Percentiles rank a stretch among this genome's conserved stretches.
phyloP scores from a whole-genome alignment of 2,888 invertebrate genomes.

The Noctuana brunneofusca region DNA sequence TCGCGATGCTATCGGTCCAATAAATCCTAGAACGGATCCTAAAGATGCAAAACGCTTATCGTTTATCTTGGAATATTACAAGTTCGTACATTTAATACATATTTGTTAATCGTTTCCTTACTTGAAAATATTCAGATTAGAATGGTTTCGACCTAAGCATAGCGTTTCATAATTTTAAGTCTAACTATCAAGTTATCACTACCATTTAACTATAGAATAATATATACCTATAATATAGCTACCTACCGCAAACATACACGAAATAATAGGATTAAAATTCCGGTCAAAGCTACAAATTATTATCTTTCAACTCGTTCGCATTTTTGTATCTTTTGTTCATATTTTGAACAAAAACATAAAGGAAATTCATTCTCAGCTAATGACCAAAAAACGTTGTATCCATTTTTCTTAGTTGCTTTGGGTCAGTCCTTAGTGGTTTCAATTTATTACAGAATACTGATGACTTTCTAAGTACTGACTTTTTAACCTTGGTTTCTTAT shows the following conservation, averaged over 20 bases:
- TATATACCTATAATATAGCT: too few relatives aligned
- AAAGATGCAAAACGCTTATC: background rate
- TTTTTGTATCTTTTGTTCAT: background rate
- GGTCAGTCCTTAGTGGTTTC: background rate
- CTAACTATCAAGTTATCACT: too few relatives aligned
- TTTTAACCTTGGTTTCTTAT: background rate
- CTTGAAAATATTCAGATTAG: background rate
- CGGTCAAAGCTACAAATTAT: background rate
- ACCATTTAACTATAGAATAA: too few relatives aligned
- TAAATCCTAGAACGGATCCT: background rate
- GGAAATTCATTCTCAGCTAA: background rate
- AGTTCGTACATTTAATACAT: background rate
- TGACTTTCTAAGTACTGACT: background rate
- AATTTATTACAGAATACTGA: slow-evolving; percentile 4
- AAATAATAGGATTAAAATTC: too few relatives aligned
- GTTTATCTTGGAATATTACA: background rate
- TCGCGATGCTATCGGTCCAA: background rate
- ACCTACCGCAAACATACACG: too few relatives aligned
- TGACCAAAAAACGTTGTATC: background rate
- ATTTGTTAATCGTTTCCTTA: background rate
- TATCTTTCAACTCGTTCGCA: background rate
- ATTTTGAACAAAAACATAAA: background rate
- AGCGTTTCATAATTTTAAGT: too few relatives aligned
- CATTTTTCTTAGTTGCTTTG: background rate
- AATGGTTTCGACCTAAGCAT: too few relatives aligned